Conservation (phyloP, 2,113 vertebrate genomes). For the Ptychochromis oligacanthus region DNA sequence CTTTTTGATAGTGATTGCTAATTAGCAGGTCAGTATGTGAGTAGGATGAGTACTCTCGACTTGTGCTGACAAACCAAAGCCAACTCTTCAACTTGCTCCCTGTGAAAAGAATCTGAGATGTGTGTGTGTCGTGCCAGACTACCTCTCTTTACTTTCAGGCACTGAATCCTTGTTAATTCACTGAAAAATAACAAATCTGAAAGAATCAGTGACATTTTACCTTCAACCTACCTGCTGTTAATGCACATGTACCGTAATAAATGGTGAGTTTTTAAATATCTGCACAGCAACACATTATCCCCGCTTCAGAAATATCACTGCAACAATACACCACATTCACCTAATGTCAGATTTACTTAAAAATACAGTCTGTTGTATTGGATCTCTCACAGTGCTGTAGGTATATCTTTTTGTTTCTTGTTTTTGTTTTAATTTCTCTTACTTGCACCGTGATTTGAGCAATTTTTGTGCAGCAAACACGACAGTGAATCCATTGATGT, state of each 20-base stretch:
- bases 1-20: constrained; percentile 48
- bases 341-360: not conserved
- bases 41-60: constrained; percentile 40
- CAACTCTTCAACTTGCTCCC: constrained; percentile 45
- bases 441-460: not conserved
- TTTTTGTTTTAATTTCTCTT: not conserved
- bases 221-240: constrained; percentile 36
- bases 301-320: not conserved
- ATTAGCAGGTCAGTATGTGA: constrained; percentile 28
- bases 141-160: constrained; percentile 66
- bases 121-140: constrained; percentile 66
- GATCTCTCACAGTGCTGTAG: not conserved
- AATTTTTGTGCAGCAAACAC: constrained; percentile 1
- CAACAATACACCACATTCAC: not conserved
- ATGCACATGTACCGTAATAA: constrained; percentile 15
- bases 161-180: constrained; percentile 41
- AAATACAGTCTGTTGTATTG: not conserved
- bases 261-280: constrained; percentile 14
- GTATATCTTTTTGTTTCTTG: not conserved
- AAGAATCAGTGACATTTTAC: not conserved
- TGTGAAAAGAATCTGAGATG: constrained; percentile 55
- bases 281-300: constrained; percentile 10
- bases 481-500: constrained; percentile 18
- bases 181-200: constrained; percentile 17
- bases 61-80: constrained; percentile 65